phyloP scores from a whole-genome alignment of 2,113 vertebrate genomes.

The Promerops cafer region DNA sequence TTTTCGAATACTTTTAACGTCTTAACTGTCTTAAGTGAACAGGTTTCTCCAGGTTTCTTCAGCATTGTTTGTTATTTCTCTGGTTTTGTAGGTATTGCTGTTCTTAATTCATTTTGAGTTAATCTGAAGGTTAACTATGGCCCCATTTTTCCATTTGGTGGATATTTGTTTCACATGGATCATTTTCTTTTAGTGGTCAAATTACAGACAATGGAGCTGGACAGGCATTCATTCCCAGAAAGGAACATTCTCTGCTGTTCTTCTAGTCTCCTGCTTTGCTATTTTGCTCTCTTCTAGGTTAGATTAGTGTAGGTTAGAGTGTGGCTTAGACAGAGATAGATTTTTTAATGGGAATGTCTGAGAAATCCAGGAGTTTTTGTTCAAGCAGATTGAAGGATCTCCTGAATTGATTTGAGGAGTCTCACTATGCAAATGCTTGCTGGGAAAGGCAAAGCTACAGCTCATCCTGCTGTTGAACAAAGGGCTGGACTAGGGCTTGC shows the following conservation, averaged over 20 bases:
- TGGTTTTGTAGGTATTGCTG: not conserved
- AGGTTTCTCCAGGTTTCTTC: not conserved
- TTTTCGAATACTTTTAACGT: not conserved
- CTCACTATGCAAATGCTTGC: not conserved
- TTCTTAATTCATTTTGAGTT: not conserved
- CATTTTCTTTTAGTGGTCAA: not conserved
- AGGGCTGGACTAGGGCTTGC: not conserved
- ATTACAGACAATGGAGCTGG: not conserved
- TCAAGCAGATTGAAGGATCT: not conserved
- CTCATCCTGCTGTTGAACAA: not conserved
- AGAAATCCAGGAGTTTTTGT: not conserved
- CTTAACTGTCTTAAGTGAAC: not conserved
- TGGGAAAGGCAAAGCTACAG: not conserved
- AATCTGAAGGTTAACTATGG: not conserved
- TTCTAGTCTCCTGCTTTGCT: not conserved
- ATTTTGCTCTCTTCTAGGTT: not conserved
- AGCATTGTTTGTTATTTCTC: not conserved
- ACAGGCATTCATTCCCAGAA: not conserved
- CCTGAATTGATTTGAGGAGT: not conserved
- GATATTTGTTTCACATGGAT: not conserved
- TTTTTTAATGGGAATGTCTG: not conserved
- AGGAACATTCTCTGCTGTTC: not conserved
- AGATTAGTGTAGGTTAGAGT: not conserved
- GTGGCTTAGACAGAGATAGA: not conserved
- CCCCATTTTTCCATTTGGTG: not conserved